Base-by-base conservation (phyloP, 2,888 invertebrate species). In the Endomychus coccineus region DNA sequence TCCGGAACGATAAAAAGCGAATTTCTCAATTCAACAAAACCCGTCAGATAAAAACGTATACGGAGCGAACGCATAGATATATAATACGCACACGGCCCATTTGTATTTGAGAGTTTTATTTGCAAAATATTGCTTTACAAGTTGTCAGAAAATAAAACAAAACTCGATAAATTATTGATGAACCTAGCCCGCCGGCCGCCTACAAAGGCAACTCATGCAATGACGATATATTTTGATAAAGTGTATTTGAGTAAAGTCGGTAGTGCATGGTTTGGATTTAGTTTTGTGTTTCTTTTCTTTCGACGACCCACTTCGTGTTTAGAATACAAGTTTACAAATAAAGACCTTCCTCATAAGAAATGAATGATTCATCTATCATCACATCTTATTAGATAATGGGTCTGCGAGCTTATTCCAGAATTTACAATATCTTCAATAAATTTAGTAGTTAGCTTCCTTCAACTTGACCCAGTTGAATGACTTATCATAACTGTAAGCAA, bases 61-160 rank as follows among this genome's bases (percentile, higher is more conserved):
- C 15, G 30, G 31, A 19, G 36, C 31, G 22, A 31, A 32, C 24
- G 31, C 31, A 31, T 31, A 37, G 36, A 37, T 37, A 24, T 27
- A 31, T 31, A 38, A 54, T 49, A 52, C 52, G 52, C 57, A 59
- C 51, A 61, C 59, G 62, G 54, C 39, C 56, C 62, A 61, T 63
- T 63, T 59, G 56, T 59, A 58, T 61, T 59, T 58, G 53, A 59
- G 61, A 62, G 45, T 58, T 62, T 61, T 57, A 62, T 62, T 56
- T 49, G 55, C 49, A 54, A 59, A 54, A 59, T 58, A 58, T 52
- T 49, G 51, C 51, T 45, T 45, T 42, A 50, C 50, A 55, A 55
- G 50, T 58, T 56, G 59, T 59, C 59, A 55, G 56, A 49, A 54
- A 56, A 56, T 58, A 58, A 58, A 56, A 57, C 58, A 56, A 56